Percentiles rank a stretch among this genome's conserved stretches.
Conservation (phyloP, 2,113 vertebrate species). For the Cottus gobio region DNA sequence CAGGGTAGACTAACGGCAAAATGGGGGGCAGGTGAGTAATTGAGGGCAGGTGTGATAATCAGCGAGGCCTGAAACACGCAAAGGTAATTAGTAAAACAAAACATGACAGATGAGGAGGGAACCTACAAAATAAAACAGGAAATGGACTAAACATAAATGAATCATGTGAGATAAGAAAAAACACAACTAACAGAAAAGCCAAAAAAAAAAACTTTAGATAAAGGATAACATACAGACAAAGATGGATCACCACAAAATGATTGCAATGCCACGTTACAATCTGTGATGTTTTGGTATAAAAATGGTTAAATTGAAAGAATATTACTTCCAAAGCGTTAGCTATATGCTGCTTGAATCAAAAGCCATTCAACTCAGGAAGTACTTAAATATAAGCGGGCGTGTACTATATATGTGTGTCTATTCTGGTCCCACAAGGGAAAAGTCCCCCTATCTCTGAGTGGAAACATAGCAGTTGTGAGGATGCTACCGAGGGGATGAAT, state of each 20-base stretch:
- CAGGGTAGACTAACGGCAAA: background rate
- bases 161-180: background rate
- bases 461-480: slow-evolving; percentile 38
- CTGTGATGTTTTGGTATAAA: background rate
- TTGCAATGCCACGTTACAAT: background rate
- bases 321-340: background rate
- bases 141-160: background rate
- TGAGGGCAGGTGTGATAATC: background rate
- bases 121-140: background rate
- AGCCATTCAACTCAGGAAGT: background rate
- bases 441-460: slow-evolving; percentile 1
- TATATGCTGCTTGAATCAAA: background rate
- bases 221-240: background rate
- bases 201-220: background rate
- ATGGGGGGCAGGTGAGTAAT: background rate
- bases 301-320: background rate
- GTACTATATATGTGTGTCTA: background rate
- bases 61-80: background rate
- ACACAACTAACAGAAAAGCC: background rate
- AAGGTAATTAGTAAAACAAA: background rate
- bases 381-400: background rate
- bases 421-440: slow-evolving; percentile 31
- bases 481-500: slow-evolving; percentile 60
- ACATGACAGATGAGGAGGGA: background rate
- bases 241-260: background rate